These are phyloP conservation scores for Meteorus sp. DNA, from an alignment of 1,140 invertebrate species.

Conservation along the genomic window DNA sequence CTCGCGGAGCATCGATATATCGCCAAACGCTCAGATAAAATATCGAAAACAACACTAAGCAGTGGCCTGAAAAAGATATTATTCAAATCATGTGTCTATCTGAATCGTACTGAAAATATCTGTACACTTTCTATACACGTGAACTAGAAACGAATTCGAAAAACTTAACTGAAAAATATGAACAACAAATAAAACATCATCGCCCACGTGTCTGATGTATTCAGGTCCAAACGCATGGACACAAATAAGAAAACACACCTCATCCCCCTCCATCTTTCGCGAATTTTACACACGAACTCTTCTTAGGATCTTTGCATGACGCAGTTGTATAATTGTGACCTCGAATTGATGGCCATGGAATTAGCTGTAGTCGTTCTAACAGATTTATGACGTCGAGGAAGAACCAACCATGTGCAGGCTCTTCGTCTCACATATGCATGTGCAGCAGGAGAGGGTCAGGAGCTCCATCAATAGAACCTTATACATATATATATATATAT, in stretches of 20 bases:
- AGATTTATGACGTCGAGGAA: neutral
- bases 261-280: neutral
- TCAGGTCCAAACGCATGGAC: neutral
- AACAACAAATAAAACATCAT: neutral
- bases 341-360: neutral
- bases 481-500: neutral
- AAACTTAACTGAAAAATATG: no score
- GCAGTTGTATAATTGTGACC: neutral
- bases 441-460: neutral
- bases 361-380: neutral
- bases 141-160: no score
- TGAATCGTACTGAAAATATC: no score
- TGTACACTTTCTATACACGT: constrained; percentile 19
- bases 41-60: no score
- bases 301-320: neutral
- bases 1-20: no score
- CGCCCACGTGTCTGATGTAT: neutral
- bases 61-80: no score
- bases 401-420: no score
- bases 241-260: neutral
- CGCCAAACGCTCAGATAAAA: no score
- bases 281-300: neutral
- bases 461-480: neutral
- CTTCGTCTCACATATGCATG: neutral
- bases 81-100: no score